Percentiles rank a stretch among this genome's conserved stretches.
Conservation (phyloP, 2,797 vertebrate species). For the Chaetophractus vellerosus region DNA sequence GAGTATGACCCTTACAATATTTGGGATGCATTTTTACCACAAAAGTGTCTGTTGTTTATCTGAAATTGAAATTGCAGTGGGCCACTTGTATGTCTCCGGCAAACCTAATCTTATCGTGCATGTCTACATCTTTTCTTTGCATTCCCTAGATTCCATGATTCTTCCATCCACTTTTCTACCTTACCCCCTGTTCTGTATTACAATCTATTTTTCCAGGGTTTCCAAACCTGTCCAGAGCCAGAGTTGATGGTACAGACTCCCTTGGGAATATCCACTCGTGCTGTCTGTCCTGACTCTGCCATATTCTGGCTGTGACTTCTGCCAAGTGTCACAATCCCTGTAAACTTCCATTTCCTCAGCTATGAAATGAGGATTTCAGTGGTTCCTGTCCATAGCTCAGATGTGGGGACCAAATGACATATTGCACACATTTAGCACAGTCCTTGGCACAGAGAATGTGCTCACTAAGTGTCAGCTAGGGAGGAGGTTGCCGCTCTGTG, state of each 20-base stretch:
- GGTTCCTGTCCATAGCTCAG: neutral
- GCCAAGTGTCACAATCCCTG: neutral
- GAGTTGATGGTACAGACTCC: neutral
- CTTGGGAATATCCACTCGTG: neutral
- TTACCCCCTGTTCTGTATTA: neutral
- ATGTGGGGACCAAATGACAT: neutral
- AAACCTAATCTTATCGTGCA: neutral
- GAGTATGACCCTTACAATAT: neutral
- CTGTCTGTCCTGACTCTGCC: neutral
- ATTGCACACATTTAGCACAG: neutral
- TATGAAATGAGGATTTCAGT: neutral
- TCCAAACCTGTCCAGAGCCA: neutral
- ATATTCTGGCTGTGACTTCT: neutral
- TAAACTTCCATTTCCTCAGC: neutral
- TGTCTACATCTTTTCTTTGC: neutral
- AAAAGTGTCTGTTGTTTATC: neutral
- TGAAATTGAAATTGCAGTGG: constrained; percentile 29
- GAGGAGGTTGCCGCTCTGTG: neutral
- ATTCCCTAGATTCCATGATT: neutral
- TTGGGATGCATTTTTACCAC: neutral
- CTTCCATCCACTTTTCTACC: neutral
- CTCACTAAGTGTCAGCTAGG: neutral
- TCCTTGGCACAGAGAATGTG: neutral
- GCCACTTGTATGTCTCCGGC: neutral
- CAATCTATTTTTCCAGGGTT: neutral